Percentiles rank a stretch among this genome's conserved stretches.
These are phyloP conservation scores for Mercenaria mercenaria DNA, from an alignment of 1,140 invertebrate species.

Conservation along the genomic window DNA sequence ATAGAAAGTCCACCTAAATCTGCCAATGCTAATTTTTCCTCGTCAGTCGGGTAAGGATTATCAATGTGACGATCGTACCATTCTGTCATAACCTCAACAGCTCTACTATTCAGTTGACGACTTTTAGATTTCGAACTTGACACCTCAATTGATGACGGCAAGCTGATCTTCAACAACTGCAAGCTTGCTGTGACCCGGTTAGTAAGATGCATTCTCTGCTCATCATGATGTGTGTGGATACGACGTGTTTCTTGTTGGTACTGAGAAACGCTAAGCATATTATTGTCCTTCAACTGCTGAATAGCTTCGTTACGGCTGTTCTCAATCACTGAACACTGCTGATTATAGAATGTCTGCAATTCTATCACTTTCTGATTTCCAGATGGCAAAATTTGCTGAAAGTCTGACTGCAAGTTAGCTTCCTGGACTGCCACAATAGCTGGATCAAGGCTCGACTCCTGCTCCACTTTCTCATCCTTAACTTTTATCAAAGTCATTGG, in stretches of 20 bases:
- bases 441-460: conserved; percentile 54
- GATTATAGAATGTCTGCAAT: conserved; percentile 74
- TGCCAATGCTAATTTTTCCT: conserved; percentile 79
- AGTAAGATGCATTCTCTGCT: conserved; percentile 75
- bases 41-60: conserved; percentile 82
- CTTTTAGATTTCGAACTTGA: conserved; percentile 63
- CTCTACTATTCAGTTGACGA: conserved; percentile 75
- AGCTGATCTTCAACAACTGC: conserved; percentile 71
- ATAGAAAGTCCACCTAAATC: conserved; percentile 77
- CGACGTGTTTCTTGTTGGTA: conserved; percentile 67
- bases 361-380: conserved; percentile 72
- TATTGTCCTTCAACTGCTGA: conserved; percentile 66
- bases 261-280: conserved; percentile 47
- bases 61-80: conserved; percentile 81
- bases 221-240: conserved; percentile 72
- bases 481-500: conserved; percentile 42
- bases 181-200: conserved; percentile 74
- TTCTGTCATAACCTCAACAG: conserved; percentile 77
- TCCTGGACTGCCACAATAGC: conserved; percentile 74
- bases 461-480: conserved; percentile 42
- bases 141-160: conserved; percentile 39
- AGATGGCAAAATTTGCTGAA: conserved; percentile 65
- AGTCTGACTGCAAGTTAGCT: conserved; percentile 75
- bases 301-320: conserved; percentile 71
- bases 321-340: conserved; percentile 73